phyloP scores from a whole-genome alignment of 2,888 invertebrate species.

The Melieria omissa region DNA sequence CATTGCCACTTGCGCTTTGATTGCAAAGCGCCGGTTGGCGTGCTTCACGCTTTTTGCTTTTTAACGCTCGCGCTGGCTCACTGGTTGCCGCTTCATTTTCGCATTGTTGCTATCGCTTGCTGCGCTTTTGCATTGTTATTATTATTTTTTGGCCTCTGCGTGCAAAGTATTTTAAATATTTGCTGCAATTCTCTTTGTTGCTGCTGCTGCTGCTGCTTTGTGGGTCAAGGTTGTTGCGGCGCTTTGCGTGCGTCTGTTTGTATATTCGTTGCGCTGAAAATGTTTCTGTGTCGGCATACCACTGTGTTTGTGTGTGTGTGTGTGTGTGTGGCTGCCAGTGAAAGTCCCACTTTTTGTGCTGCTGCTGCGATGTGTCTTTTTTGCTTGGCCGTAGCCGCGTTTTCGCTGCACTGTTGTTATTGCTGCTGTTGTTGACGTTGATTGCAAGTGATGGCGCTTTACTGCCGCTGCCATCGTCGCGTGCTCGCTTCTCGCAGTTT shows the following conservation, averaged over 20 bases:
- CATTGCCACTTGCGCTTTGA: too few species aligned
- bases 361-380: too few species aligned
- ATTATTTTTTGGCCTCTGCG: too few species aligned
- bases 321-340: slow-evolving; percentile 8
- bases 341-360: too few species aligned
- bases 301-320: slow-evolving; percentile 11
- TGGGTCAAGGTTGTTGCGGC: slow-evolving; percentile 46
- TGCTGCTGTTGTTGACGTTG: slow-evolving; percentile 47
- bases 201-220: slow-evolving; percentile 32
- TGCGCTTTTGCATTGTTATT: too few species aligned
- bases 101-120: not conserved
- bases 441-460: slow-evolving; percentile 52
- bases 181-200: slow-evolving; percentile 6
- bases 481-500: not conserved
- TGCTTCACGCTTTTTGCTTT: not conserved
- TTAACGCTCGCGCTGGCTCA: slow-evolving; percentile 1
- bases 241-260: slow-evolving; percentile 12
- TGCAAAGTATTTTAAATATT: slow-evolving; percentile 31
- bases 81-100: slow-evolving; percentile 4
- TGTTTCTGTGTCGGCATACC: too few species aligned
- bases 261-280: too few species aligned
- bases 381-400: too few species aligned
- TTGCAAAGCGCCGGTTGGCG: too few species aligned
- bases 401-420: slow-evolving; percentile 10
- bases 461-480: not conserved